phyloP scores from a whole-genome alignment of 1,140 invertebrate species.

The Nasonia longicornis region DNA sequence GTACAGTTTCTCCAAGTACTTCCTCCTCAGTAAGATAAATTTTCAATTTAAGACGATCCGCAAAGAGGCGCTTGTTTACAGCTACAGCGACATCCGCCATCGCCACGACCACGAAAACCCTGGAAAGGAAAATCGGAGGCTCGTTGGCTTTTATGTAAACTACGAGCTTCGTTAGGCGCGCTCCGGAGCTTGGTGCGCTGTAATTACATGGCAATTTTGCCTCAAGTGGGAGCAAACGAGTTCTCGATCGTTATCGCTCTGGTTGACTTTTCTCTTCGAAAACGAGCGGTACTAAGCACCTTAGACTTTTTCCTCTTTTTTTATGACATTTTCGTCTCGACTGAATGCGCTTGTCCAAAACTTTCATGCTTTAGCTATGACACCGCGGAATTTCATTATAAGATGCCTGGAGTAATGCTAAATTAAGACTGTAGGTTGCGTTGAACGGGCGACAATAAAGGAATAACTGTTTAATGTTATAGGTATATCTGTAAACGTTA shows the following conservation, averaged over 20 bases:
- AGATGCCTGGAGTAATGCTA: not conserved
- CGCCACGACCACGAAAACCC: not conserved
- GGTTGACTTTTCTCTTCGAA: slow-evolving; percentile 5
- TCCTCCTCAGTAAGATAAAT: slow-evolving; percentile 12
- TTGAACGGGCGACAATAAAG: too few relatives aligned
- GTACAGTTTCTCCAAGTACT: not conserved
- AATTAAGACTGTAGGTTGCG: not conserved
- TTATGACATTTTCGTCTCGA: not conserved
- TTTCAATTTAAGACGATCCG: slow-evolving; percentile 34
- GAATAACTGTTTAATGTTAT: too few relatives aligned
- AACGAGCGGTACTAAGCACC: not conserved
- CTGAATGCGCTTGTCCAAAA: not conserved
- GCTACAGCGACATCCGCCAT: not conserved
- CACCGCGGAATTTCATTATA: not conserved
- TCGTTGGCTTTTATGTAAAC: slow-evolving; percentile 35
- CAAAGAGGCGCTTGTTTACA: not conserved
- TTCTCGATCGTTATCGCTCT: not conserved
- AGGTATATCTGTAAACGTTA: too few relatives aligned
- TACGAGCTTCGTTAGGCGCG: slow-evolving; percentile 25
- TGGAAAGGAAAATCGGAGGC: not conserved
- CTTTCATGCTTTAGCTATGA: not conserved
- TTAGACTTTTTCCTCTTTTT: not conserved
- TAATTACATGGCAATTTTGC: slow-evolving; percentile 35
- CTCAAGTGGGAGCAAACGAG: not conserved
- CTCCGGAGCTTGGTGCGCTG: not conserved